Percentiles rank a stretch among this genome's conserved stretches.
phyloP scores from a whole-genome alignment of 2,888 invertebrate species.

The Clunio marinus region DNA sequence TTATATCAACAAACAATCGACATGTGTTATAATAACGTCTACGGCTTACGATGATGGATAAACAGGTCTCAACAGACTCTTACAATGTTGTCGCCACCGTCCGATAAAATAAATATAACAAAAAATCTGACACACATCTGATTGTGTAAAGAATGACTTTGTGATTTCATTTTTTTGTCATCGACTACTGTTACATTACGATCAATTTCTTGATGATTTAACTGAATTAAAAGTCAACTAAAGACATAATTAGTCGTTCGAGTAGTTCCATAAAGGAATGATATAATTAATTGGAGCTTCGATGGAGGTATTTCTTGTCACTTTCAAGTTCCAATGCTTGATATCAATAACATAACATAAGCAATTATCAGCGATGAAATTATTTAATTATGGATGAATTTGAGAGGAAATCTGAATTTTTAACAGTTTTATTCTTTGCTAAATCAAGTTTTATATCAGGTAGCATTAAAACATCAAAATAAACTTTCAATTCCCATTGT shows the following conservation, averaged over 20 bases:
- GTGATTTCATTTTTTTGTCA: background rate
- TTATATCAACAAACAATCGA: background rate
- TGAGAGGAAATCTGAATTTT: too few species aligned
- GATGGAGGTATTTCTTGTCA: background rate
- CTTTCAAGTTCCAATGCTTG: too few species aligned
- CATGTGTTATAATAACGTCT: background rate
- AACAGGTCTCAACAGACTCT: background rate
- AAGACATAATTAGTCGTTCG: constrained; percentile 26
- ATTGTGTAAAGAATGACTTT: background rate
- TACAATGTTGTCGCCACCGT: background rate
- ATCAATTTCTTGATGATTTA: constrained; percentile 10
- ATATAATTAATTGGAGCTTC: constrained; percentile 11
- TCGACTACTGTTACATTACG: constrained; percentile 13
- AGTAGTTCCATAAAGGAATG: background rate
- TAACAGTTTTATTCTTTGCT: too few species aligned
- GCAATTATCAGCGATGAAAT: too few species aligned
- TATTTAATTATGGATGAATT: too few species aligned
- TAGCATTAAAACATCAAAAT: background rate
- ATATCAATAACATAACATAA: too few species aligned
- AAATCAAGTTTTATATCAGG: background rate
- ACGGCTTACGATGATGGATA: background rate
- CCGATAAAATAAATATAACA: background rate
- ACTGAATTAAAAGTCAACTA: constrained; percentile 27
- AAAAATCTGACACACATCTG: background rate
- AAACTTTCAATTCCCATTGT: constrained; percentile 2